These are phyloP conservation scores for Papilio helenus DNA, from an alignment of 1,140 invertebrate genomes.

Conservation along the genomic window DNA sequence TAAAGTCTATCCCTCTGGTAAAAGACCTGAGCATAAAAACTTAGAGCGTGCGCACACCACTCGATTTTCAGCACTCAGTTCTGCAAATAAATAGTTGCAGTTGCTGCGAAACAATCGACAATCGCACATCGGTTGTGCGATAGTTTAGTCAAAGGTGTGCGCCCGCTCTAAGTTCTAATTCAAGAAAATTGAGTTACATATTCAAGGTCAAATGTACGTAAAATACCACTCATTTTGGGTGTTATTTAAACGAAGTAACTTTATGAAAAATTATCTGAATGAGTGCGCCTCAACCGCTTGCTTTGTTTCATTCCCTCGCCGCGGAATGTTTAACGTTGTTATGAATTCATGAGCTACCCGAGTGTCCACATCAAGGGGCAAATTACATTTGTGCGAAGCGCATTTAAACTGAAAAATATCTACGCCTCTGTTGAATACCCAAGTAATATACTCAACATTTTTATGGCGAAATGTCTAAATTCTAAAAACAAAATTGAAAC, in stretches of 20 bases:
- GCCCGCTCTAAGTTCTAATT: too few relatives aligned
- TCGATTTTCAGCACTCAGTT: too few relatives aligned
- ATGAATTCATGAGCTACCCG: constrained; percentile 27
- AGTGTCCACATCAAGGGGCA: constrained; percentile 15
- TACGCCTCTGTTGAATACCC: not conserved
- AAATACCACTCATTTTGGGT: not conserved
- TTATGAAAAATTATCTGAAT: constrained; percentile 34
- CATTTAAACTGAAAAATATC: not conserved
- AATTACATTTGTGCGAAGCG: constrained; percentile 26
- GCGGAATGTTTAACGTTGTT: constrained; percentile 28
- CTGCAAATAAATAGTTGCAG: too few relatives aligned
- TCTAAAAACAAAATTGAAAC: not conserved
- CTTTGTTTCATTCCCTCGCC: constrained; percentile 23
- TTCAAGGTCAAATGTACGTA: not conserved
- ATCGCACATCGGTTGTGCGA: too few relatives aligned
- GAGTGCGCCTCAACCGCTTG: constrained; percentile 18
- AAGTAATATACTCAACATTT: not conserved
- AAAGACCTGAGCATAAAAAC: too few relatives aligned
- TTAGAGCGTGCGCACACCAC: too few relatives aligned
- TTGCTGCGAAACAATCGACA: too few relatives aligned
- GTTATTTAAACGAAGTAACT: constrained; percentile 17
- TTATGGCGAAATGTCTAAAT: not conserved
- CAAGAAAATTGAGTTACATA: not conserved
- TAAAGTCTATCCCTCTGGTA: too few relatives aligned
- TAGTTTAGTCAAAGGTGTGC: too few relatives aligned